Conservation (phyloP, 2,113 vertebrate genomes). For the Manacus vitellinus region DNA sequence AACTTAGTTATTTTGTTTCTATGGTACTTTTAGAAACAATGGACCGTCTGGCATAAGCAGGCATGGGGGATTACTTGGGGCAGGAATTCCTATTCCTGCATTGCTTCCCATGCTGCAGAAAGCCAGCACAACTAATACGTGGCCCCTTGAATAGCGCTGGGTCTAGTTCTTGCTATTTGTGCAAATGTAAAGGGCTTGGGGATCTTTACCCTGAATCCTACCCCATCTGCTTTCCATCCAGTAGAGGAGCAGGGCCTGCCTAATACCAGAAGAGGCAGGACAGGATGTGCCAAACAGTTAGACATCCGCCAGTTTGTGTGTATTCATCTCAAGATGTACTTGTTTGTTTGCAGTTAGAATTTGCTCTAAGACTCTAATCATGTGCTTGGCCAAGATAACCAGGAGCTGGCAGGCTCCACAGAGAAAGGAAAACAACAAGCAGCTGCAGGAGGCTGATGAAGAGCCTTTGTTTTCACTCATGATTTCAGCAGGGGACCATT, state of each 20-base stretch:
- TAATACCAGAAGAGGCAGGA: neutral
- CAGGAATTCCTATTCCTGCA: neutral
- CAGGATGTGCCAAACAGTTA: neutral
- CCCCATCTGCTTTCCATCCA: neutral
- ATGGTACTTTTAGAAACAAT: neutral
- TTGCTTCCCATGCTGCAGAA: neutral
- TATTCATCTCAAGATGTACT: neutral
- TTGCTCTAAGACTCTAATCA: slow-evolving; percentile 35
- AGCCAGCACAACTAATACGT: neutral
- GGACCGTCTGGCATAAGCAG: neutral
- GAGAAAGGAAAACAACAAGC: slow-evolving; percentile 50
- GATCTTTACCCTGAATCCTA: neutral
- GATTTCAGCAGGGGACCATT: slow-evolving; percentile 28
- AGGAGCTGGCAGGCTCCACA: slow-evolving; percentile 20
- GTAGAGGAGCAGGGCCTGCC: neutral
- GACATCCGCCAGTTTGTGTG: neutral
- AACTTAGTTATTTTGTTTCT: neutral
- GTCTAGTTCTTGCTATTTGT: neutral
- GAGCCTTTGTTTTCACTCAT: slow-evolving; percentile 47
- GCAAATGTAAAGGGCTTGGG: neutral
- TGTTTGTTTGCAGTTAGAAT: slow-evolving; percentile 44
- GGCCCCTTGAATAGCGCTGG: neutral
- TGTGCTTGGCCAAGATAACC: slow-evolving; percentile 46
- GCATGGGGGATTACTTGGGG: neutral
- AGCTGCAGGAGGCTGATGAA: slow-evolving; percentile 64